These are phyloP conservation scores for Neomorphus geoffroyi DNA, from an alignment of 2,797 vertebrate species.

Conservation along the genomic window DNA sequence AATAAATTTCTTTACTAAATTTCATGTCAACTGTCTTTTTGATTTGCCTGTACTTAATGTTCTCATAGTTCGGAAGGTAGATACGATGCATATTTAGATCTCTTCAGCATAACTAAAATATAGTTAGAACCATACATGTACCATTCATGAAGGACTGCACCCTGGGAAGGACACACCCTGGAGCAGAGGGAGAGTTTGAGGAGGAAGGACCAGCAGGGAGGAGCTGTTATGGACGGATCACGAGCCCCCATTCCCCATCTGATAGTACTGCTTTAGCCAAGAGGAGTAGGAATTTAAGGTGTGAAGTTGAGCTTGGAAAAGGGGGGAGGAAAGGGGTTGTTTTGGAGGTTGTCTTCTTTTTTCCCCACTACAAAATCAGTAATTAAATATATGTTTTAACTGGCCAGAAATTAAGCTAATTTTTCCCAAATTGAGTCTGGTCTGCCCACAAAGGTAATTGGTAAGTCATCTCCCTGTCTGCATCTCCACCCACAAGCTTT, in stretches of 20 bases:
- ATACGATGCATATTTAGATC: neutral
- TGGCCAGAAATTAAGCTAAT: neutral
- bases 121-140: neutral
- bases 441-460: neutral
- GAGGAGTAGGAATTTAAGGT: neutral
- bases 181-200: neutral
- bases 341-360: neutral
- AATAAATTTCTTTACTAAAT: neutral
- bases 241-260: neutral
- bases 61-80: neutral
- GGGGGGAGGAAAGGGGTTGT: neutral
- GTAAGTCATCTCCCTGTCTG: neutral
- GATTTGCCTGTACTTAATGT: neutral
- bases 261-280: neutral
- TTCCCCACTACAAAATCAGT: neutral
- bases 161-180: neutral
- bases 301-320: neutral
- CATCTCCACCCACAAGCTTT: no score
- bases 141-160: neutral
- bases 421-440: neutral
- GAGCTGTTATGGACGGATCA: neutral
- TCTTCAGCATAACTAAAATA: neutral
- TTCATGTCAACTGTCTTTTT: neutral
- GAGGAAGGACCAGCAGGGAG: neutral
- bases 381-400: neutral